phyloP scores from a whole-genome alignment of 2,113 vertebrate species.

The Agapornis roseicollis region DNA sequence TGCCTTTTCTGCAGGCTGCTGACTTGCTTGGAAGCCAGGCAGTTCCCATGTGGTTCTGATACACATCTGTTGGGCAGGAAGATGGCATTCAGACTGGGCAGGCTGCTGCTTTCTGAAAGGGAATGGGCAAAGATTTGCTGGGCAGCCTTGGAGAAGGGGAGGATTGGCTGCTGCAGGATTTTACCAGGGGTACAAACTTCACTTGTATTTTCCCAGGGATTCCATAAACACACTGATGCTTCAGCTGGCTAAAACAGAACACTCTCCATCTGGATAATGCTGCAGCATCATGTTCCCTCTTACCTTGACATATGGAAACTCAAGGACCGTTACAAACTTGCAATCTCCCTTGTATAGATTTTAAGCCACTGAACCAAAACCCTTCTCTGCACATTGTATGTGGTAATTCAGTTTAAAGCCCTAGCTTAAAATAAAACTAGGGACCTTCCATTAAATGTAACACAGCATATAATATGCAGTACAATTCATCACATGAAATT shows the following conservation, averaged over 20 bases:
- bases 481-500: background rate
- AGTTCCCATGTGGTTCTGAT: background rate
- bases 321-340: background rate
- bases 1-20: background rate
- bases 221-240: fast-evolving
- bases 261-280: background rate
- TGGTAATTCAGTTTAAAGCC: background rate
- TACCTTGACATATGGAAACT: background rate
- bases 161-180: background rate
- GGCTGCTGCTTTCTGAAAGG: background rate
- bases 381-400: background rate
- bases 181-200: background rate
- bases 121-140: fast-evolving
- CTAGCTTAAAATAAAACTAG: background rate
- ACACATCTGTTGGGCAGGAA: background rate
- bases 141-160: background rate
- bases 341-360: background rate
- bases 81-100: background rate
- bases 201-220: background rate
- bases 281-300: background rate
- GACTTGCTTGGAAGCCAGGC: background rate
- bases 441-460: background rate
- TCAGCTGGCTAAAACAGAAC: background rate
- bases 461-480: background rate
- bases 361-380: background rate